These are phyloP conservation scores for Drosophila neocordata DNA, from an alignment of 1,140 invertebrate species.

Conservation along the genomic window DNA sequence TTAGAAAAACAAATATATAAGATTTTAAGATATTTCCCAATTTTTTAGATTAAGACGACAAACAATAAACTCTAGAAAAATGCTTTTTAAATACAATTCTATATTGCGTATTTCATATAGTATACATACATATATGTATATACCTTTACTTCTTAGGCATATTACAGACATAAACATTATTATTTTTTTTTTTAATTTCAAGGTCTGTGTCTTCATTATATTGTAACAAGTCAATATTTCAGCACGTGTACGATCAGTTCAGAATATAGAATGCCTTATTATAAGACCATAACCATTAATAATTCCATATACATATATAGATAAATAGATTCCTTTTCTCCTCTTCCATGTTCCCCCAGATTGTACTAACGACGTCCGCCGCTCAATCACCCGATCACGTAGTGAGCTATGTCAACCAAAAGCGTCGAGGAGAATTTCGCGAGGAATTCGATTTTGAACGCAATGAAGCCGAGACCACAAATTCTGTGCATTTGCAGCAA, in stretches of 20 bases:
- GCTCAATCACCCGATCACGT: slow-evolving; percentile 44
- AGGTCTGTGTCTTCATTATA: neutral
- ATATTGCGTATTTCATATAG: too few species aligned
- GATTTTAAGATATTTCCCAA: too few species aligned
- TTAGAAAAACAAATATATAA: too few species aligned
- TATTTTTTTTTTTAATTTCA: neutral
- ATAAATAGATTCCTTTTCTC: slow-evolving; percentile 13
- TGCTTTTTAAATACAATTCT: too few species aligned
- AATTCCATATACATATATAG: slow-evolving; percentile 16
- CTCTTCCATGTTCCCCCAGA: slow-evolving; percentile 29
- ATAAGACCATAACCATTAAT: slow-evolving; percentile 37
- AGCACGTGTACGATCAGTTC: slow-evolving; percentile 1
- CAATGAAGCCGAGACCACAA: slow-evolving; percentile 56
- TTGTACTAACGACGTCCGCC: slow-evolving; percentile 37
- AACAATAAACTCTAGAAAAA: too few species aligned
- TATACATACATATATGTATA: neutral
- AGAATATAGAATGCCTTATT: slow-evolving; percentile 66
- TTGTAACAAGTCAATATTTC: neutral
- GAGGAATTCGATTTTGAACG: slow-evolving; percentile 68
- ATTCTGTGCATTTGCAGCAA: slow-evolving; percentile 58
- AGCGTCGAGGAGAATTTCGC: slow-evolving; percentile 8
- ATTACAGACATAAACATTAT: neutral
- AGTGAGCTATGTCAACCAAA: slow-evolving; percentile 53
- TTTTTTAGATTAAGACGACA: too few species aligned
- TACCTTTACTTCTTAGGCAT: neutral